phyloP scores from a whole-genome alignment of 2,888 invertebrate species.

The Phasia obesa region DNA sequence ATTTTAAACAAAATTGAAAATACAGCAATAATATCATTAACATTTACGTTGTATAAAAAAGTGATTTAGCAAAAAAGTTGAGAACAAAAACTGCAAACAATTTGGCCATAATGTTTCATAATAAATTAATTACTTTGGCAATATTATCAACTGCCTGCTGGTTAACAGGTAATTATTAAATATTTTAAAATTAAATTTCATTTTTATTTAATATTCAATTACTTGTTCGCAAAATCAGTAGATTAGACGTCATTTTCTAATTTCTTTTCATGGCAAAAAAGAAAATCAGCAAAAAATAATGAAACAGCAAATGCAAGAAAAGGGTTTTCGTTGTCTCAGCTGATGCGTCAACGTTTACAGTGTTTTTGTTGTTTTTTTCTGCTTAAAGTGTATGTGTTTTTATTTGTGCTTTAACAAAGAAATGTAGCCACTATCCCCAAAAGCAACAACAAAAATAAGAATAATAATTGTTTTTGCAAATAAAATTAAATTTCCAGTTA shows the following conservation, averaged over 20 bases:
- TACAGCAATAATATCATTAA: background rate
- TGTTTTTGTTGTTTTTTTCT: constrained; percentile 30
- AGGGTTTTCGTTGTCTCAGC: constrained; percentile 54
- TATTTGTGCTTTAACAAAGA: constrained; percentile 32
- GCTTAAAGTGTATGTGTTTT: background rate
- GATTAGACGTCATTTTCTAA: constrained; percentile 9
- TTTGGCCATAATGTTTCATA: constrained; percentile 74
- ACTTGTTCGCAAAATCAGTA: constrained; percentile 28
- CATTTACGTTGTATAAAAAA: background rate
- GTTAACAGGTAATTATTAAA: constrained; percentile 54
- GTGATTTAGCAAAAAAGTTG: constrained; percentile 29
- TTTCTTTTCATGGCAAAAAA: too few relatives aligned
- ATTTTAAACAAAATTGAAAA: constrained; percentile 27
- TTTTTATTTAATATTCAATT: constrained; percentile 21
- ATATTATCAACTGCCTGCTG: constrained; percentile 69
- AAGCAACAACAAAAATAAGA: constrained; percentile 14
- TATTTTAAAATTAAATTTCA: background rate
- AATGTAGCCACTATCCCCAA: constrained; percentile 12
- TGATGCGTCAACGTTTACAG: constrained; percentile 47
- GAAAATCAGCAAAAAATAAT: background rate
- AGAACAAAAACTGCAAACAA: constrained; percentile 21
- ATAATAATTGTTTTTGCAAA: constrained; percentile 6
- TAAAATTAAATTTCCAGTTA: constrained; percentile 47
- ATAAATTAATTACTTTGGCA: constrained; percentile 74
- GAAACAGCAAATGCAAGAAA: constrained; percentile 3